These are phyloP conservation scores for Takifugu rubripes DNA, from an alignment of 2,797 vertebrate species.

Conservation along the genomic window DNA sequence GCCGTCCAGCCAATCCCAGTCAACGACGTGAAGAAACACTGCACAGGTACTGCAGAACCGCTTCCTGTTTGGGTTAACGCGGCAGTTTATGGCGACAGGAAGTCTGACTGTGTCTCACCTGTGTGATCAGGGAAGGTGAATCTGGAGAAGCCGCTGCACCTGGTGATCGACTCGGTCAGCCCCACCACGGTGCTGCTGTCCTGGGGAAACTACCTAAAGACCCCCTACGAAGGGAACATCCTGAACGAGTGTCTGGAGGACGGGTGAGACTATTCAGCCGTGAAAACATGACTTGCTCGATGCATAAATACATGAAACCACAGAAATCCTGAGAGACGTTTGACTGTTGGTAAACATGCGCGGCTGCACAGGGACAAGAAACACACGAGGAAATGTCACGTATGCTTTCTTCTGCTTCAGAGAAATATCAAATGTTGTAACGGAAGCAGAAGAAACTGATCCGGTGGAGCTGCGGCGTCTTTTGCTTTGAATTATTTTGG, in stretches of 20 bases:
- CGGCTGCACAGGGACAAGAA: too few species aligned
- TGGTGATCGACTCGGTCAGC: constrained; percentile 86
- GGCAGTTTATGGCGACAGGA: background rate
- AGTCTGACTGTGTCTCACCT: constrained; percentile 8
- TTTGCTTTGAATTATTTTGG: too few species aligned
- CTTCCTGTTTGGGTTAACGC: background rate
- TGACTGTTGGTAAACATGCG: too few species aligned
- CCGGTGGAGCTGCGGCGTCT: background rate
- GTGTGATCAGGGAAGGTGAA: constrained; percentile 79
- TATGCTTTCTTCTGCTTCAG: too few species aligned
- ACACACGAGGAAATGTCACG: too few species aligned
- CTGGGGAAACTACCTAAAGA: constrained; percentile 88
- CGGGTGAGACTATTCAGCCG: constrained; percentile 52
- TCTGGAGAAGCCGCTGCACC: constrained; percentile 85
- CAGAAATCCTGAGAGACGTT: too few species aligned
- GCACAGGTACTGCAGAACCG: constrained; percentile 61
- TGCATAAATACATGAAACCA: too few species aligned
- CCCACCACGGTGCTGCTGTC: constrained; percentile 90
- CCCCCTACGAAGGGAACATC: constrained; percentile 83
- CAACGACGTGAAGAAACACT: constrained; percentile 75
- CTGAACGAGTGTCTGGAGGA: constrained; percentile 87
- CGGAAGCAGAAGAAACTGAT: background rate
- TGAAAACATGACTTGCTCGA: too few species aligned
- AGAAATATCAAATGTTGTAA: too few species aligned
- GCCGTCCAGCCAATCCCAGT: constrained; percentile 84